Percentiles rank a stretch among this genome's conserved stretches.
phyloP scores from a whole-genome alignment of 2,113 vertebrate genomes.

The Coryphaenoides rupestris region DNA sequence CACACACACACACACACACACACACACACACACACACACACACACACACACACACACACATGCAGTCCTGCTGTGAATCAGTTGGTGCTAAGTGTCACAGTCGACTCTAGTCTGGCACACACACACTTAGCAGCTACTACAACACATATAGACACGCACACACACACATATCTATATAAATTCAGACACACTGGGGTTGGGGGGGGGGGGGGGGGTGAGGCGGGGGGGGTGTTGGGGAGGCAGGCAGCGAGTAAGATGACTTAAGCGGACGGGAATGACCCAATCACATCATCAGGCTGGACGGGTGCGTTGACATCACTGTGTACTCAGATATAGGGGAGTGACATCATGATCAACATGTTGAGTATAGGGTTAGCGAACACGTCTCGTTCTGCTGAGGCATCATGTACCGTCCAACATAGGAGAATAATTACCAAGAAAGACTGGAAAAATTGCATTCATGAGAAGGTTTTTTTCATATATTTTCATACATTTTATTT shows the following conservation, averaged over 20 bases:
- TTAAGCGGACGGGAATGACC: slow-evolving; percentile 50
- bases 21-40: slow-evolving; percentile 13
- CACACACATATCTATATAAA: background rate
- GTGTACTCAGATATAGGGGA: slow-evolving; percentile 24
- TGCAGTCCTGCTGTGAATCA: slow-evolving; percentile 25
- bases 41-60: slow-evolving; percentile 13
- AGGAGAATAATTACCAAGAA: no score
- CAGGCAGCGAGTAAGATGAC: slow-evolving; percentile 26
- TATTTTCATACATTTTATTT: slow-evolving; percentile 65
- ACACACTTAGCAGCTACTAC: slow-evolving; percentile 1
- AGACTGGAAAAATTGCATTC: no score
- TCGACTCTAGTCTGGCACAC: slow-evolving; percentile 2
- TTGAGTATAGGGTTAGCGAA: slow-evolving; percentile 20
- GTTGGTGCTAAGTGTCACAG: slow-evolving; percentile 2
- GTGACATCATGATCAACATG: slow-evolving; percentile 38
- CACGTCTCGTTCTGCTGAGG: no score
- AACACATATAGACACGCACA: background rate
- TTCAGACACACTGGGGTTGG: background rate
- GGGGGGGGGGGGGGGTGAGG: slow-evolving; percentile 20
- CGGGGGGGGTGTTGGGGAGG: background rate
- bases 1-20: slow-evolving; percentile 7
- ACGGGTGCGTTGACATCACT: no score
- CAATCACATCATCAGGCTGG: slow-evolving; percentile 55
- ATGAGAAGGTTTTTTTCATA: no score
- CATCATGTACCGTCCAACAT: no score